phyloP scores from a whole-genome alignment of 2,888 invertebrate genomes.

The Drosophila limbata region DNA sequence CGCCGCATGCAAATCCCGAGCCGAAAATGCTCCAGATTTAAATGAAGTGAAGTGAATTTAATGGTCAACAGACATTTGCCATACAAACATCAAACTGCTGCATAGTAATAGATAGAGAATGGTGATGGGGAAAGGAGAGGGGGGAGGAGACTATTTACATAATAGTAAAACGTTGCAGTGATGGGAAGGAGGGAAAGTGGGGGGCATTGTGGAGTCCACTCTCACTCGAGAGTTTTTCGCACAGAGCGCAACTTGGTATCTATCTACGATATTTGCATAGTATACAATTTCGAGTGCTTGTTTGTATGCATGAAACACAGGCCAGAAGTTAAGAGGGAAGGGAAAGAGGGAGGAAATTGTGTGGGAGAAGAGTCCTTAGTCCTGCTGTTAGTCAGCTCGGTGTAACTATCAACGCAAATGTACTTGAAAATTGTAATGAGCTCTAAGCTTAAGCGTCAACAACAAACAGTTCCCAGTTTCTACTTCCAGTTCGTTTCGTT shows the following conservation, averaged over 20 bases:
- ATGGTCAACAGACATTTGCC: constrained; percentile 79
- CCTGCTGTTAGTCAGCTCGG: constrained; percentile 56
- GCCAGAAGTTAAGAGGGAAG: constrained; percentile 4
- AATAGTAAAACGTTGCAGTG: constrained; percentile 54
- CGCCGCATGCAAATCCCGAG: constrained; percentile 57
- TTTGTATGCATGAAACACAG: constrained; percentile 72
- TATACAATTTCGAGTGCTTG: constrained; percentile 80
- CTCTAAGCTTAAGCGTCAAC: constrained; percentile 80
- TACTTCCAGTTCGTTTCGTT: constrained; percentile 35
- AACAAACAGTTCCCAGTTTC: constrained; percentile 68
- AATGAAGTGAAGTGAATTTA: constrained; percentile 82
- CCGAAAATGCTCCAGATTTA: constrained; percentile 78
- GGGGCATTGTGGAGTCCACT: constrained; percentile 4
- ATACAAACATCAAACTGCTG: constrained; percentile 57
- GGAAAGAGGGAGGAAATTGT: background rate
- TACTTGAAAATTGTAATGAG: constrained; percentile 82
- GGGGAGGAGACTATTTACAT: constrained; percentile 52
- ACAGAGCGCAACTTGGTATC: constrained; percentile 53
- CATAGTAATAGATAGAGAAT: constrained; percentile 24
- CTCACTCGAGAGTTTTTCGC: constrained; percentile 39
- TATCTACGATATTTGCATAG: constrained; percentile 78
- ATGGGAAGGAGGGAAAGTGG: background rate
- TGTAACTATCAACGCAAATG: constrained; percentile 82
- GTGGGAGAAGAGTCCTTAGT: constrained; percentile 8
- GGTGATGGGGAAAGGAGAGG: background rate